Percentiles rank a stretch among this genome's conserved stretches.
phyloP scores from a whole-genome alignment of 1,140 invertebrate genomes.

The Eriocheir sinensis region DNA sequence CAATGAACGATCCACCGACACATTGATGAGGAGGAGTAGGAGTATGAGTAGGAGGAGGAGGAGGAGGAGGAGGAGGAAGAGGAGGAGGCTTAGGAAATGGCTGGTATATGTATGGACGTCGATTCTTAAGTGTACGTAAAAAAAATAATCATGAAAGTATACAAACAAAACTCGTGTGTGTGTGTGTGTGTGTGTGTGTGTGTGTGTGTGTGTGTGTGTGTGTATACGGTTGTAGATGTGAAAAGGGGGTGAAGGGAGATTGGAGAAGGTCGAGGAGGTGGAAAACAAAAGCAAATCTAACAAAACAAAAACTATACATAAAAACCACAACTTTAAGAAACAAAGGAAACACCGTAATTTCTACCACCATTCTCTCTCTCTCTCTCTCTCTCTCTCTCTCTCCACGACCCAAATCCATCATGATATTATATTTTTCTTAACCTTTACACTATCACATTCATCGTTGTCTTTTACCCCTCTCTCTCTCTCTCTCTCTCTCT shows the following conservation, averaged over 20 bases:
- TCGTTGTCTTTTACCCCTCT: neutral
- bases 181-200: neutral
- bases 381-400: neutral
- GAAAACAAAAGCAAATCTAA: neutral
- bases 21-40: too few species aligned
- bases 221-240: too few species aligned
- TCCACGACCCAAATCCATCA: conserved; percentile 15
- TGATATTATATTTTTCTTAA: conserved; percentile 36
- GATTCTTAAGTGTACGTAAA: neutral
- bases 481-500: conserved; percentile 14
- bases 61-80: neutral
- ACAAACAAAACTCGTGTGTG: too few species aligned
- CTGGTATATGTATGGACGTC: neutral
- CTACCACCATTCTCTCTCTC: neutral
- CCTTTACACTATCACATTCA: conserved; percentile 10
- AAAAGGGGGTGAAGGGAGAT: too few species aligned
- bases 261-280: too few species aligned
- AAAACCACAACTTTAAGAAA: neutral
- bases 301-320: neutral
- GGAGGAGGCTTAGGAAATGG: neutral
- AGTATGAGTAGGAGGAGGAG: neutral
- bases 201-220: too few species aligned
- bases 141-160: too few species aligned
- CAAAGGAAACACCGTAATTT: neutral
- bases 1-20: neutral